These are phyloP conservation scores for Xestobium rufovillosum DNA, from an alignment of 2,888 invertebrate species.

Conservation along the genomic window DNA sequence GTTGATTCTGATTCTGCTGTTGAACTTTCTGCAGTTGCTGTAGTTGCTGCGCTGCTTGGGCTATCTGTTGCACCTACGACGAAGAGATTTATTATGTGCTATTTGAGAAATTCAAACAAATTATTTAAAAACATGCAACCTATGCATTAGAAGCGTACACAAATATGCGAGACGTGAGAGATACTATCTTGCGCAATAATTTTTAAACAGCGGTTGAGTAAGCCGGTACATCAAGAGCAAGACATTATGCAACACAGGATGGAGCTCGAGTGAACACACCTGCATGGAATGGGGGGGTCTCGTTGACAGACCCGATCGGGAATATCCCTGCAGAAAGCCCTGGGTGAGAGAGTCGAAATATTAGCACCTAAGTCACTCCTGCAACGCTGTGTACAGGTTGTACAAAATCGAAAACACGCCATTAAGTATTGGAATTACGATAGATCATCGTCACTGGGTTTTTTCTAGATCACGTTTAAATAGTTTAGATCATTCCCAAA, in stretches of 20 bases:
- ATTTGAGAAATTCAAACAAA: conserved; percentile 30
- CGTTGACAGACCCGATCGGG: conserved; percentile 41
- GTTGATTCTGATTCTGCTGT: conserved; percentile 41
- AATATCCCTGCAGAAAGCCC: conserved; percentile 47
- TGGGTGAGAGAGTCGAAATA: too few relatives aligned
- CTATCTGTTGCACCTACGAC: conserved; percentile 69
- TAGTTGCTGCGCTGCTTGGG: conserved; percentile 77
- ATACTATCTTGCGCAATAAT: conserved; percentile 9
- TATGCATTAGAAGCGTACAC: conserved; percentile 4
- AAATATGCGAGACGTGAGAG: conserved; percentile 13
- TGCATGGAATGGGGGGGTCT: conserved; percentile 46
- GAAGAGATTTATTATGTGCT: background rate
- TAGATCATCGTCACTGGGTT: too few relatives aligned
- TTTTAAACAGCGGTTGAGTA: too few relatives aligned
- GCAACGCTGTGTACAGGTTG: too few relatives aligned
- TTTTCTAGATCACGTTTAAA: too few relatives aligned
- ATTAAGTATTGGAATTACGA: too few relatives aligned
- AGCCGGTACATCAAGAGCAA: too few relatives aligned
- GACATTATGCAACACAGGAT: too few relatives aligned
- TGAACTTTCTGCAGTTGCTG: conserved; percentile 68
- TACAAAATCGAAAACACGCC: too few relatives aligned
- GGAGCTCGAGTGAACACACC: too few relatives aligned
- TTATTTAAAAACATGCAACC: conserved; percentile 29
- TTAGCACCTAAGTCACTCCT: too few relatives aligned
- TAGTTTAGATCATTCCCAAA: too few relatives aligned